Evolutionary conservation across 2,113 vertebrate species (phyloP), one percentile per base, ranked within the genome.

Genomic region (Acanthochromis polyacanthus): DNA sequence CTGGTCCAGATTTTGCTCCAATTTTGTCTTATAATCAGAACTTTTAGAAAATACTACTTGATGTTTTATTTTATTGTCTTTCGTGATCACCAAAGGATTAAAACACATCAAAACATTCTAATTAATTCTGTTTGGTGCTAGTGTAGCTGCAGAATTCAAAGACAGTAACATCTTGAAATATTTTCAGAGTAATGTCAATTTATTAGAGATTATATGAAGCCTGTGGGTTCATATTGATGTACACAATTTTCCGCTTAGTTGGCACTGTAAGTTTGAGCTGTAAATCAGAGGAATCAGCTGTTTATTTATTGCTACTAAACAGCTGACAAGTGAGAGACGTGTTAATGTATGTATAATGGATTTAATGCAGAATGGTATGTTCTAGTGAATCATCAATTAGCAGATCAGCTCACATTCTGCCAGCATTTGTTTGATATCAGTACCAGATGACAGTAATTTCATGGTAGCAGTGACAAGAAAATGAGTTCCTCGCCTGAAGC

Each of bases 401-500:
- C 4, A 23, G 20, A 67, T 75, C 36, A 25, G 7, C 20, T 45
- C 10, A 0, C 32, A 12, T 1, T 58, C 52, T 75, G 56, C 48
- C 70, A 71, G 30, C 51, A 7, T 62, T 32, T 71, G 17, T 67
- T 64, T 45, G 43, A 63, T 32, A 12, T 22, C 14, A 11, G 8
- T 32, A 48, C 32, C 45, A 30, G 4, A 30, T 7, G 53, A 28
- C 40, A n/a, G 69, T 80, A n/a, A 69, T 78, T 59, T 70, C 25
- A 62, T 23, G 43, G 52, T 50, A 61, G 55, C 12, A 57, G 2
- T 50, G 83, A 84, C 78, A 69, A n/a, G 57, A 73, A 66, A 75
- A 86, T 83, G 16, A 81, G 51, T 55, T 72, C 52, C 22, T 70
- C 2, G 66, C 73, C 80, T 23, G 2, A 6, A 72, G 88, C 48